A percentile compares a stretch with the other conserved stretches of the same genome.
phyloP scores from a whole-genome alignment of 2,113 vertebrate genomes.

The Menura novaehollandiae region DNA sequence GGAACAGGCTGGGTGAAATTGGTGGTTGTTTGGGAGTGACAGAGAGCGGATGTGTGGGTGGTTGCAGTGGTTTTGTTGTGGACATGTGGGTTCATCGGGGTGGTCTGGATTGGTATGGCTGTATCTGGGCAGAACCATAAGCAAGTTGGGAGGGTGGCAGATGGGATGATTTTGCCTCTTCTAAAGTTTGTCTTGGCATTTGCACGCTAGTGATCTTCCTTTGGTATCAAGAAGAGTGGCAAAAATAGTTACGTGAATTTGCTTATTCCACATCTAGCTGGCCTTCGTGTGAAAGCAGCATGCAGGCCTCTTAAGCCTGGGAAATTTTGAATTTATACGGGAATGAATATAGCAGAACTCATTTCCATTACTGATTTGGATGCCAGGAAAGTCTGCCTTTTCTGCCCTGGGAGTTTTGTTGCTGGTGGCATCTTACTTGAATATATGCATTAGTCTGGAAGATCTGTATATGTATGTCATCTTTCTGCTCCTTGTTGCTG shows the following conservation, averaged over 20 bases:
- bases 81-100: rapidly evolving
- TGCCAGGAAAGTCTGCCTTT: not conserved
- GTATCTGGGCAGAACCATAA: not conserved
- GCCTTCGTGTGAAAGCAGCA: not conserved
- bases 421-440: not conserved
- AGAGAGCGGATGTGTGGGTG: not conserved
- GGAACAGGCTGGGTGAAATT: not conserved
- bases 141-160: not conserved
- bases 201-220: not conserved
- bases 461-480: not conserved
- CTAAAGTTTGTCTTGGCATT: not conserved
- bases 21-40: rapidly evolving
- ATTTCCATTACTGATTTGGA: not conserved
- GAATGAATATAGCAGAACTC: not conserved
- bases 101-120: not conserved
- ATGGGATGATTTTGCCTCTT: not conserved
- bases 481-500: not conserved
- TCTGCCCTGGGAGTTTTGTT: not conserved
- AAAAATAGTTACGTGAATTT: not conserved
- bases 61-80: not conserved
- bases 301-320: not conserved
- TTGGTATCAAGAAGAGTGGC: not conserved
- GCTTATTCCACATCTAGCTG: not conserved
- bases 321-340: not conserved
- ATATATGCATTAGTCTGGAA: not conserved